A percentile compares a stretch with the other conserved stretches of the same genome.
These are phyloP conservation scores for Rallus crepitans DNA, from an alignment of 2,797 vertebrate species.

Conservation along the genomic window DNA sequence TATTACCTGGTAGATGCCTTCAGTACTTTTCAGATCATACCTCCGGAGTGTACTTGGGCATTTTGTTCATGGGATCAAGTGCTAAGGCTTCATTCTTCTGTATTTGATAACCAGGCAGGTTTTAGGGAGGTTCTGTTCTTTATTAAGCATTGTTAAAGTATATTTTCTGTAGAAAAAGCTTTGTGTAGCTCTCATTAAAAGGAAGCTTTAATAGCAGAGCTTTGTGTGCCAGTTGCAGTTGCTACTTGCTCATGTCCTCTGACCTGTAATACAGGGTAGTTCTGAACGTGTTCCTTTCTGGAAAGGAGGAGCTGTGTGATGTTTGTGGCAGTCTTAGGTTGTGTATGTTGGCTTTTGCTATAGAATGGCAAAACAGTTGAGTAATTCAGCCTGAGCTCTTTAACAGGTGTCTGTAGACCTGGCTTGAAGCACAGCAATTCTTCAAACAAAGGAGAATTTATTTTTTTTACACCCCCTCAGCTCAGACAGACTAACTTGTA, in stretches of 20 bases:
- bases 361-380: neutral
- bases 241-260: neutral
- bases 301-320: neutral
- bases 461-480: neutral
- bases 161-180: neutral
- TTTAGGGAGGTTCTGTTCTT: neutral
- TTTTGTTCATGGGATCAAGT: neutral
- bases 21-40: neutral
- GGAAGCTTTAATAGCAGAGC: neutral
- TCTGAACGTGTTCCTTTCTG: neutral
- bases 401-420: neutral
- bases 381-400: neutral
- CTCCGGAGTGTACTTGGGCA: neutral
- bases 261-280: neutral
- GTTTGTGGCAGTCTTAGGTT: neutral
- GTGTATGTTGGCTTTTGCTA: accelerated
- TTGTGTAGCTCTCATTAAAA: neutral
- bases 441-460: neutral
- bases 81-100: neutral
- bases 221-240: neutral
- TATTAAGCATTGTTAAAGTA: neutral
- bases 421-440: neutral
- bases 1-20: neutral
- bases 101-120: neutral
- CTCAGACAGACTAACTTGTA: neutral